Evolutionary conservation across 2,888 invertebrate genomes (phyloP).

Genomic region (Leucania comma): DNA sequence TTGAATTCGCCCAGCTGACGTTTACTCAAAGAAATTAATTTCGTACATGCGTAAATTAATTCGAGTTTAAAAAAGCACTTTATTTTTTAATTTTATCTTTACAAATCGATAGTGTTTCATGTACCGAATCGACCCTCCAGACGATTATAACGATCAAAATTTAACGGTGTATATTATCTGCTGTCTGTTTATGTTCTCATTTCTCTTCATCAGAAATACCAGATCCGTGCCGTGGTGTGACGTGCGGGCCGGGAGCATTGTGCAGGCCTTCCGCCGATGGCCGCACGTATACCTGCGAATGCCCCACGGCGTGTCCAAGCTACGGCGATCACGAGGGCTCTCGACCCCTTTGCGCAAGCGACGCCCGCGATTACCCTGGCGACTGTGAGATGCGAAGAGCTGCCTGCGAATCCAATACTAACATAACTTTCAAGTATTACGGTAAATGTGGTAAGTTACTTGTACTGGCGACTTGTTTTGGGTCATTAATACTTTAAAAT

Average conservation of each 20-base stretch:
- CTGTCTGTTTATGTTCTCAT: not conserved
- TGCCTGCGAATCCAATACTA: slow-evolving; percentile 94
- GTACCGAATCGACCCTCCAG: too few species aligned
- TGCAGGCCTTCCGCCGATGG: slow-evolving; percentile 94
- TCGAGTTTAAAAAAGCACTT: too few species aligned
- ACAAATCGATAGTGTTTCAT: too few species aligned
- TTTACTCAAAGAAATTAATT: too few species aligned
- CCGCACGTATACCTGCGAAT: slow-evolving; percentile 93
- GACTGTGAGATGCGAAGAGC: slow-evolving; percentile 96
- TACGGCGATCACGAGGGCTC: slow-evolving; percentile 96
- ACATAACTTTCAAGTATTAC: slow-evolving; percentile 95
- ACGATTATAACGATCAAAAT: too few species aligned
- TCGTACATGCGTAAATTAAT: too few species aligned
- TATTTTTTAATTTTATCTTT: too few species aligned
- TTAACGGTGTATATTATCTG: too few species aligned
- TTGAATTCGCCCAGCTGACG: too few species aligned
- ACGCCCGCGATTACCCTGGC: slow-evolving; percentile 96
- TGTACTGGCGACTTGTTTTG: not conserved
- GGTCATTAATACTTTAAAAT: not conserved
- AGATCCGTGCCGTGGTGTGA: slow-evolving; percentile 94
- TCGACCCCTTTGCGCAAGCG: slow-evolving; percentile 95
- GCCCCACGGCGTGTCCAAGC: slow-evolving; percentile 94
- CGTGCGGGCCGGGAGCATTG: slow-evolving; percentile 95
- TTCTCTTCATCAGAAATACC: slow-evolving; percentile 80
- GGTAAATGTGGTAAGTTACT: slow-evolving; percentile 96